Base-by-base conservation (phyloP, 2,797 vertebrate species). In the Pelobates cultripes region DNA sequence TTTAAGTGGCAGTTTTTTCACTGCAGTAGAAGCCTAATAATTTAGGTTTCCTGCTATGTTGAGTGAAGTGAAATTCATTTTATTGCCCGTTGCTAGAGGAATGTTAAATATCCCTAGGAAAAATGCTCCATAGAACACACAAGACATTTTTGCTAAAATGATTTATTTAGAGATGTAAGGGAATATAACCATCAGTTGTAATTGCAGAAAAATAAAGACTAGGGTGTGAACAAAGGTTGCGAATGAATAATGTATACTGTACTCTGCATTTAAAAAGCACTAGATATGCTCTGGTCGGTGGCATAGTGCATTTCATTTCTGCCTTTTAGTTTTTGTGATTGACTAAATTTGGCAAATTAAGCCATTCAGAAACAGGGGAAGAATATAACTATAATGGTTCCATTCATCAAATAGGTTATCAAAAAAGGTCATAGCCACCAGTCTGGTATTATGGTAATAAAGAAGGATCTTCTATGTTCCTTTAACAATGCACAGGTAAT, bases 181-280 rank as follows among this genome's bases (percentile, higher is more conserved):
- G 60, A 79, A 78, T 75, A 83, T 85, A 77, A 82, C 75, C 7
- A 70, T 53, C 77, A 84, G 73, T 80, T 60, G 73, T 71, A 80
- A 84, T 80, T 72, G 82, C 66, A 84, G 70, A 76, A 75, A 76
- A 80, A 75, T 75, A 79, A 79, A 80, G 82, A 73, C 77, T 75
- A 73, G 77, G 71, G 77, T 80, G 82, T 79, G 82, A 70, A 75
- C 82, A 80, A 68, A 84, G 77, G 47, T 79, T 76, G 77, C 60
- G 73, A 75, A 84, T 84, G 2, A 84, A 84, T 84, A 84, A 84
- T 84, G 77, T 42, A 84, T 84, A 28, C 28, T 66, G 41, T 76
- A 79, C 64, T 64, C 68, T 80, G 73, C 73, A 79, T 84, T 76
- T 84, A 75, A 71, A 75, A 84, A 72, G 82, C 70, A 79, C 73